phyloP scores from a whole-genome alignment of 30 jellyfish, hydroid and myxozoan genomes.

The Aurelia sp. region DNA sequence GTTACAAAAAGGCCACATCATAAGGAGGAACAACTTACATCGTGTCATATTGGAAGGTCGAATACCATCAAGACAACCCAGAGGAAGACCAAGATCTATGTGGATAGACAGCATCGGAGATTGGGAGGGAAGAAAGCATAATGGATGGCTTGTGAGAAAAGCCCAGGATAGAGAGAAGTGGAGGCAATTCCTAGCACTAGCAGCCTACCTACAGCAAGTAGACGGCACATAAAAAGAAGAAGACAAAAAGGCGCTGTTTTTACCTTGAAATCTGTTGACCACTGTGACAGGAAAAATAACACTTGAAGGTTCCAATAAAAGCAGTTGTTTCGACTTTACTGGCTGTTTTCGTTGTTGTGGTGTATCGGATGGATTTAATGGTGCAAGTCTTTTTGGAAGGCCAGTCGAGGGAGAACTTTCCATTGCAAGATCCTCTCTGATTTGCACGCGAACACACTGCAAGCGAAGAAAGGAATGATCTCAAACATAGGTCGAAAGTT shows the following conservation, averaged over 20 bases:
- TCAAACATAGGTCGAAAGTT: too few species aligned
- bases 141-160: too few species aligned
- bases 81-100: too few species aligned
- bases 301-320: slow-evolving; percentile 46
- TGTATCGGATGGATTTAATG: slow-evolving; percentile 55
- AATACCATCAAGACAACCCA: too few species aligned
- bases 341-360: slow-evolving; percentile 52
- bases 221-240: too few species aligned
- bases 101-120: too few species aligned
- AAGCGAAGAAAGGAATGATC: neutral
- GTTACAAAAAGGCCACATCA: neutral
- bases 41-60: too few species aligned
- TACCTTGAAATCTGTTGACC: slow-evolving; percentile 59
- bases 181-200: too few species aligned
- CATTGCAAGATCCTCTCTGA: slow-evolving; percentile 70
- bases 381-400: slow-evolving; percentile 37
- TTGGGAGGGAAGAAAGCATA: too few species aligned
- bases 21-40: too few species aligned
- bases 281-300: slow-evolving; percentile 42
- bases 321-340: slow-evolving; percentile 12
- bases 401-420: slow-evolving; percentile 73
- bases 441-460: slow-evolving; percentile 83
- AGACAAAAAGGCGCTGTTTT: neutral
- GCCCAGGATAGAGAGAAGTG: too few species aligned
- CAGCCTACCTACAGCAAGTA: too few species aligned